Conservation (phyloP, 2,888 invertebrate species). For the Leptopilina drosophilae region DNA sequence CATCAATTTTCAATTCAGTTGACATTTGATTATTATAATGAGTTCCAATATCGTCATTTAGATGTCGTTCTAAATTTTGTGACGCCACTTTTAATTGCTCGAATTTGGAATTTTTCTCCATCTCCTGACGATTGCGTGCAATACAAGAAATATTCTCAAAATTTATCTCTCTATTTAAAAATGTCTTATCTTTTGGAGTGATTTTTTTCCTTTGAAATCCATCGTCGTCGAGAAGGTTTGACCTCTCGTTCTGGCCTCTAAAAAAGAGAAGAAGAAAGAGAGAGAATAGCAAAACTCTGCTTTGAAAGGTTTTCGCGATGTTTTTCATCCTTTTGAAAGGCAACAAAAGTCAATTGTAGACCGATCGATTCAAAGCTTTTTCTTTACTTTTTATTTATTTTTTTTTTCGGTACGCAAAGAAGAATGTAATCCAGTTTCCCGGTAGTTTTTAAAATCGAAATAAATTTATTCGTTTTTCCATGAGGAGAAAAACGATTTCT, state of each 20-base stretch:
- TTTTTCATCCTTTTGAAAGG: constrained; percentile 41
- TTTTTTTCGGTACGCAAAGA: constrained; percentile 7
- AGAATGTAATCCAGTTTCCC: not conserved
- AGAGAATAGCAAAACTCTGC: constrained; percentile 7
- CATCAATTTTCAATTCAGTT: not conserved
- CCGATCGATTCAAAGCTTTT: constrained; percentile 18
- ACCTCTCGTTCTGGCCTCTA: constrained; percentile 30
- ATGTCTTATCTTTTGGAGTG: constrained; percentile 47
- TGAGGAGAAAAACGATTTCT: no score
- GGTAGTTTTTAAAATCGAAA: not conserved
- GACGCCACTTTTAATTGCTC: constrained; percentile 71
- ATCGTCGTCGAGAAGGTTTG: constrained; percentile 61
- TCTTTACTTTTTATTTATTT: not conserved
- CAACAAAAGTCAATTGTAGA: constrained; percentile 25
- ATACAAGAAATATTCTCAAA: constrained; percentile 38
- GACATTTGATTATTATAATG: constrained; percentile 42
- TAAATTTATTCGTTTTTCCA: no score
- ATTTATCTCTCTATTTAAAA: constrained; percentile 20
- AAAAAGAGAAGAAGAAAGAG: not conserved
- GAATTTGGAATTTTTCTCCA: constrained; percentile 65
- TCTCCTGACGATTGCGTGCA: constrained; percentile 53
- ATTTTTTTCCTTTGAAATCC: constrained; percentile 1
- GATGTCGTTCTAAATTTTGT: constrained; percentile 66
- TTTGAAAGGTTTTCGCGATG: constrained; percentile 41
- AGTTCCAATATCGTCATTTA: constrained; percentile 53